Evolutionary conservation across 2,888 invertebrate genomes (phyloP).

Genomic region (Macropis europaea): DNA sequence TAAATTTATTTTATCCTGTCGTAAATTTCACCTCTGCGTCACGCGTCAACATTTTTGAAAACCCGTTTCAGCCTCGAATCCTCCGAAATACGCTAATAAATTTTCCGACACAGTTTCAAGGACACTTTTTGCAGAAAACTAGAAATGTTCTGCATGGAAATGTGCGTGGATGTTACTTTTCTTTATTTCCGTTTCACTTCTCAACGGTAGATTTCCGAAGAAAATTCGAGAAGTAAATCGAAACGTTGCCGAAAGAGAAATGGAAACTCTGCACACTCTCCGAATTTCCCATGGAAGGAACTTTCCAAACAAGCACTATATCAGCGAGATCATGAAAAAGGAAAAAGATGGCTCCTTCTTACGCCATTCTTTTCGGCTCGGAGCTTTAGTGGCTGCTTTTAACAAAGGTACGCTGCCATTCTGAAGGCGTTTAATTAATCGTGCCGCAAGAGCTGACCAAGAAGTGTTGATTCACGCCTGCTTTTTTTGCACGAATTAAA

Average conservation of each 20-base stretch:
- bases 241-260: background rate
- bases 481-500: background rate
- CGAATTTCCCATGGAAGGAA: slow-evolving; percentile 34
- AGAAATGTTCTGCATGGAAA: no score
- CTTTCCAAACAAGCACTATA: slow-evolving; percentile 25
- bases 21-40: no score
- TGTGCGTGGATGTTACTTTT: no score
- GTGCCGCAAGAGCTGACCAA: slow-evolving; percentile 18
- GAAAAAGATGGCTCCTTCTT: slow-evolving; percentile 38
- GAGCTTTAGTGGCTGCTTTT: slow-evolving; percentile 24
- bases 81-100: no score
- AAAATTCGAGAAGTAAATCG: background rate
- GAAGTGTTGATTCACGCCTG: slow-evolving; percentile 13
- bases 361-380: slow-evolving; percentile 28
- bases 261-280: slow-evolving; percentile 13
- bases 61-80: no score
- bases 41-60: no score
- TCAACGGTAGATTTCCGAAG: background rate
- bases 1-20: no score
- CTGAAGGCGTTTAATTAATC: slow-evolving; percentile 65
- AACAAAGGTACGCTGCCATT: slow-evolving; percentile 23
- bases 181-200: no score
- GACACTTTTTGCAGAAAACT: no score
- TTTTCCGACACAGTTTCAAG: no score
- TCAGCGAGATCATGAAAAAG: slow-evolving; percentile 20